Conservation (phyloP, 2,113 vertebrate genomes). For the Tragelaphus strepsiceros region DNA sequence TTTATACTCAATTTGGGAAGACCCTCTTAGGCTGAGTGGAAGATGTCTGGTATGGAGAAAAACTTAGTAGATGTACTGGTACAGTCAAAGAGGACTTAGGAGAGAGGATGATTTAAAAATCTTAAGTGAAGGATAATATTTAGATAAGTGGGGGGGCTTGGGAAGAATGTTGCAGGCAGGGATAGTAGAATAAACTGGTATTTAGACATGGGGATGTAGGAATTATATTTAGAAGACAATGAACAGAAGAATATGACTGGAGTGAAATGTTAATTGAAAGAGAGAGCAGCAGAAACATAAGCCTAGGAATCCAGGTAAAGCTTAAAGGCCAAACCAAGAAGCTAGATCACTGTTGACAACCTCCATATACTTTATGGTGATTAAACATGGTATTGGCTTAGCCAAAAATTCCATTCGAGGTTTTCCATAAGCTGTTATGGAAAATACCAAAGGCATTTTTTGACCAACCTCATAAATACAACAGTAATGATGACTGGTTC, state of each 20-base stretch:
- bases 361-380: not conserved
- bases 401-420: rapidly evolving
- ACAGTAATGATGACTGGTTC: not conserved
- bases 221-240: not conserved
- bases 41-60: not conserved
- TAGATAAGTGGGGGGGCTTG: not conserved
- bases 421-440: not conserved
- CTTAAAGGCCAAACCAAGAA: not conserved
- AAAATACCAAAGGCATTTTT: not conserved
- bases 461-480: not conserved
- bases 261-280: not conserved
- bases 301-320: not conserved
- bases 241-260: not conserved
- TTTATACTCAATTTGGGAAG: not conserved
- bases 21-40: not conserved
- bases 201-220: not conserved
- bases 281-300: not conserved
- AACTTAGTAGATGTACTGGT: not conserved
- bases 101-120: not conserved
- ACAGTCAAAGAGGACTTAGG: not conserved
- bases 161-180: not conserved
- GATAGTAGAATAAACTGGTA: not conserved
- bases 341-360: not conserved
- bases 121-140: not conserved
- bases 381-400: not conserved